Conservation (phyloP, 2,797 vertebrate genomes). For the Pipistrellus kuhlii region DNA sequence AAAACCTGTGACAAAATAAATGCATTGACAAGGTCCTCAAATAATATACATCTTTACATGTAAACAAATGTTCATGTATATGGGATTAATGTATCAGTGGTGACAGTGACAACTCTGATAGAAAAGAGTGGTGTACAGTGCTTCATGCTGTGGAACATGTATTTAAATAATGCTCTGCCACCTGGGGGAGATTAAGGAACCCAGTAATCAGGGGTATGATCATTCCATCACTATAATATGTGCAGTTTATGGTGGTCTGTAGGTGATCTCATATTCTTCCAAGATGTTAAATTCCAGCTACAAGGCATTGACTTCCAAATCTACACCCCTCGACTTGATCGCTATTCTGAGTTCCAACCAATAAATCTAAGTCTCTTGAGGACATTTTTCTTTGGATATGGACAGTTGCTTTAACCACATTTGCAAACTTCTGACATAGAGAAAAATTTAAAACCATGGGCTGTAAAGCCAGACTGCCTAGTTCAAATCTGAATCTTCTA, state of each 20-base stretch:
- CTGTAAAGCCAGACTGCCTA: background rate
- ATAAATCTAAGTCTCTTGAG: background rate
- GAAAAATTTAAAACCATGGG: background rate
- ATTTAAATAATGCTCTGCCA: background rate
- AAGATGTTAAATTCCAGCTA: background rate
- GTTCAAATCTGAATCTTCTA: background rate
- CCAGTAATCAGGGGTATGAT: no score
- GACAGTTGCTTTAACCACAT: background rate
- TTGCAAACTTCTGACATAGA: background rate
- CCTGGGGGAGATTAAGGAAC: background rate
- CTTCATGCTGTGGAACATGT: fast-evolving
- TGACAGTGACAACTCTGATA: background rate
- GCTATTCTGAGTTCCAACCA: background rate
- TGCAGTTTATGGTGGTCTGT: background rate
- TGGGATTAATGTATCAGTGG: background rate
- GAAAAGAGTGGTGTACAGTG: fast-evolving
- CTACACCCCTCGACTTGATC: background rate
- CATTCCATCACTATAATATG: background rate
- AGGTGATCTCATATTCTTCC: background rate
- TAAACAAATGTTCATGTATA: background rate
- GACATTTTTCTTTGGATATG: background rate
- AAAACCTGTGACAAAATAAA: background rate
- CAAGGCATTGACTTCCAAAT: background rate
- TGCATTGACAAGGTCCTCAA: background rate
- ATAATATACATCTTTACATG: background rate